Base-by-base conservation (phyloP, 2,797 vertebrate genomes). In the Micrastur ruficollis region DNA sequence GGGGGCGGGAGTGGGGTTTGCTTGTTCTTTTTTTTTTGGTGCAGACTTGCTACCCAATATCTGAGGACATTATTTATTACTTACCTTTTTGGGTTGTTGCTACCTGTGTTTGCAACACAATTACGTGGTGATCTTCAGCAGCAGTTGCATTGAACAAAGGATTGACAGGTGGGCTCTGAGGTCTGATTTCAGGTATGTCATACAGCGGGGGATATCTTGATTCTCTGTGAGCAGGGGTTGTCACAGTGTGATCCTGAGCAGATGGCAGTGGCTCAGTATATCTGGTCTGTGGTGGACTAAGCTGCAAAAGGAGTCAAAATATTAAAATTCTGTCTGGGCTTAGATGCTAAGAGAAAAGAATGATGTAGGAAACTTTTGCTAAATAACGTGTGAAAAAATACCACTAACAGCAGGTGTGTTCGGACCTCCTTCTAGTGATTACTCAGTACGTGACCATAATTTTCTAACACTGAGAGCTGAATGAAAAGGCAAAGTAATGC, bases 251-350 rank as follows among this genome's bases (percentile, higher is more conserved):
- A 74, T 61, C 67, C 90, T 67, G 44, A 26, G 85, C 78, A 26
- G 67, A 29, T 34, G 66, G 50, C 34, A 61, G 47, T 4, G 4
- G n/a, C 46, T 88, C 66, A 4, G 49, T 75, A 17, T 93, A 44
- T 62, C 46, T 34, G 25, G 40, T 55, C 59, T 8, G 27, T 0
- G 40, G 36, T 38, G 91, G 47, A 50, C 4, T 78, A 32, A 86
- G 27, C 98, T 98, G 92, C 23, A 93, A 85, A 94, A 94, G 62
- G 40, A 94, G 27, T 79, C 20, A 95, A 47, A 88, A 36, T 65
- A 58, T 82, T 82, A 78, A 91, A 83, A 82, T 71, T 81, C 38
- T 87, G 11, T 46, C 55, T 52, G 49, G 27, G 19, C 21, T 89
- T 11, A 59, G 46, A 53, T 34, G 27, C 9, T 47, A 72, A n/a